These are phyloP conservation scores for Sinhomidia bicolor DNA, from an alignment of 2,888 invertebrate species.

Conservation along the genomic window DNA sequence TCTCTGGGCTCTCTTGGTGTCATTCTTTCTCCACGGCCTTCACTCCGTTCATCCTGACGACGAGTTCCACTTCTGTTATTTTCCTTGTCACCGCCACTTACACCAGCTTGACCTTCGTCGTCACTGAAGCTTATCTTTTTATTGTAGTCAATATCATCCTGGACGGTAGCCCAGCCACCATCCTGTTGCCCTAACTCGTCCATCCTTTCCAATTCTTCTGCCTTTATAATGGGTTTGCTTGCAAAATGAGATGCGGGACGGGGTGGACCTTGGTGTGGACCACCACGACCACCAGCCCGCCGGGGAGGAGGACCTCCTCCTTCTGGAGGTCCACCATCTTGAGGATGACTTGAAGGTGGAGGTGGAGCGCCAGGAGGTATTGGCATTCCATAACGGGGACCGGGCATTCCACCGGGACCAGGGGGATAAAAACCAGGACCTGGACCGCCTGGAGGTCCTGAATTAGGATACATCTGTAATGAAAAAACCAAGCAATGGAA, in stretches of 20 bases:
- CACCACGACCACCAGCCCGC: slow-evolving; percentile 55
- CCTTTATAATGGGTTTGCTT: slow-evolving; percentile 78
- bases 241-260: slow-evolving; percentile 77
- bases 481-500: neutral
- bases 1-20: slow-evolving; percentile 27
- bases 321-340: slow-evolving; percentile 9
- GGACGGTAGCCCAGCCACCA: slow-evolving; percentile 79
- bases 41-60: neutral
- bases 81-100: neutral
- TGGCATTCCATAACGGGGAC: slow-evolving; percentile 77
- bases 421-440: slow-evolving; percentile 77
- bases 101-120: slow-evolving; percentile 77
- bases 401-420: slow-evolving; percentile 70
- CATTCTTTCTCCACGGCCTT: slow-evolving; percentile 3
- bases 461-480: slow-evolving; percentile 75
- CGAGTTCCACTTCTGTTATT: neutral
- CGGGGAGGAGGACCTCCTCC: slow-evolving; percentile 55
- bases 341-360: slow-evolving; percentile 64
- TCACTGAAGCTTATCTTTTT: slow-evolving; percentile 80
- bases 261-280: slow-evolving; percentile 55
- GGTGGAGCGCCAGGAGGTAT: slow-evolving; percentile 78
- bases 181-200: slow-evolving; percentile 78
- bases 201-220: slow-evolving; percentile 79
- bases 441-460: slow-evolving; percentile 68
- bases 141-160: slow-evolving; percentile 79